Evolutionary conservation across 1,140 invertebrate species (phyloP).

Genomic region (Bombus confusus): DNA sequence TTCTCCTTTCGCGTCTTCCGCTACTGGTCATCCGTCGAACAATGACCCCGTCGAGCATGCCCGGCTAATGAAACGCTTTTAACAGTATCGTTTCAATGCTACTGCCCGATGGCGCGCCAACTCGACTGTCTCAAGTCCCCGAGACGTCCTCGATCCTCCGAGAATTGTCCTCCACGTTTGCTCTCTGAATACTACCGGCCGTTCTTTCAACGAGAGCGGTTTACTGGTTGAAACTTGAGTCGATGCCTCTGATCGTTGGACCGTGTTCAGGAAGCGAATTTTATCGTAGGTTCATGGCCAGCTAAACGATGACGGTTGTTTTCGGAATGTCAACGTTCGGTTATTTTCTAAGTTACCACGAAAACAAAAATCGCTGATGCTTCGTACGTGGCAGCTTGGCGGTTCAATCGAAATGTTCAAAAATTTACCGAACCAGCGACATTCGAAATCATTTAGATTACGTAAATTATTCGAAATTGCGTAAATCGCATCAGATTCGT

Average conservation of each 20-base stretch:
- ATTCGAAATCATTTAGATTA: too few relatives aligned
- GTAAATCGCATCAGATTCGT: too few relatives aligned
- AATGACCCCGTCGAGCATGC: slow-evolving; percentile 29
- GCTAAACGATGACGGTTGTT: too few relatives aligned
- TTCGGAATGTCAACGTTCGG: too few relatives aligned
- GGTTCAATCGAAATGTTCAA: too few relatives aligned
- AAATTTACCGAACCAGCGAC: too few relatives aligned
- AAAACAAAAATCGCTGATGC: too few relatives aligned
- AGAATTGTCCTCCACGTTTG: not conserved
- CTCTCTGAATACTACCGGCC: not conserved
- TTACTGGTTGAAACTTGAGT: not conserved
- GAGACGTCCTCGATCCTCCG: not conserved
- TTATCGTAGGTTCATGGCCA: not conserved
- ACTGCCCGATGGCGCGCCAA: slow-evolving; percentile 1
- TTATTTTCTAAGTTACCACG: too few relatives aligned
- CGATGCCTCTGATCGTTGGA: not conserved
- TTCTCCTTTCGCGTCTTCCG: slow-evolving; percentile 54
- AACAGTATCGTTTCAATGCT: slow-evolving; percentile 25
- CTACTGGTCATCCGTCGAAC: slow-evolving; percentile 36
- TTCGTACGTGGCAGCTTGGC: too few relatives aligned
- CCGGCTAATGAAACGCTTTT: slow-evolving; percentile 35
- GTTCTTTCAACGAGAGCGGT: not conserved
- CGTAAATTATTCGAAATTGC: too few relatives aligned
- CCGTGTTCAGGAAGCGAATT: not conserved
- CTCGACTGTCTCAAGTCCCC: not conserved